Percentiles rank a stretch among this genome's conserved stretches.
phyloP scores from a whole-genome alignment of 1,140 invertebrate genomes.

The Drosophila bifasciata region DNA sequence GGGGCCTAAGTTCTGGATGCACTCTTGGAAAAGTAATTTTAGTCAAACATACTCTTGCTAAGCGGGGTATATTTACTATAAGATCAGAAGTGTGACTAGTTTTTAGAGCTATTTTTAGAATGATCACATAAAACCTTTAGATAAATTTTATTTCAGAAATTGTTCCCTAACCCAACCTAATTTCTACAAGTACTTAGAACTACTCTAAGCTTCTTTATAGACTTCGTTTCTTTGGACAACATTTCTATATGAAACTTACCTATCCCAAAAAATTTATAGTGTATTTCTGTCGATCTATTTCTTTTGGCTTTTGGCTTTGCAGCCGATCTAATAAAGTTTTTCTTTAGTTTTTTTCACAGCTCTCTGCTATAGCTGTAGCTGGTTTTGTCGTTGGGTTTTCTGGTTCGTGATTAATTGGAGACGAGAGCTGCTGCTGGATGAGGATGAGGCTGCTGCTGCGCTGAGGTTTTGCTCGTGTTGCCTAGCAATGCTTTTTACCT shows the following conservation, averaged over 20 bases:
- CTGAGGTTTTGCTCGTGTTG: slow-evolving; percentile 18
- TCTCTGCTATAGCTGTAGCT: slow-evolving; percentile 48
- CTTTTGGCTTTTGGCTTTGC: too few relatives aligned
- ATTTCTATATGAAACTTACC: too few relatives aligned
- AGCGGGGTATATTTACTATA: too few relatives aligned
- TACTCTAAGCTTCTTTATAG: too few relatives aligned
- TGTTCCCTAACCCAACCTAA: too few relatives aligned
- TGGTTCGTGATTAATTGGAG: slow-evolving; percentile 67
- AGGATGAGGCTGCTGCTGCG: slow-evolving; percentile 24
- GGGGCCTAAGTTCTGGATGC: slow-evolving; percentile 2
- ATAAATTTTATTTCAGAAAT: too few relatives aligned
- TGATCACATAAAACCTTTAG: too few relatives aligned
- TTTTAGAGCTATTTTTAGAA: background rate
- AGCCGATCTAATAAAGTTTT: slow-evolving; percentile 28
- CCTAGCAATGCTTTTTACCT: slow-evolving; percentile 42
- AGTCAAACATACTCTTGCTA: too few relatives aligned
- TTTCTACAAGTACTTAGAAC: too few relatives aligned
- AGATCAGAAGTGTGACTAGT: too few relatives aligned
- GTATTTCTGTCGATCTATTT: background rate
- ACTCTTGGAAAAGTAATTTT: slow-evolving; percentile 1
- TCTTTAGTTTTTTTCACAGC: slow-evolving; percentile 25
- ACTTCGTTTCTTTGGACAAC: background rate
- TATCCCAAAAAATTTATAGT: too few relatives aligned
- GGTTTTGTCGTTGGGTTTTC: slow-evolving; percentile 53
- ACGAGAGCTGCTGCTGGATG: slow-evolving; percentile 11